These are phyloP conservation scores for Drosophila albomicans DNA, from an alignment of 1,140 invertebrate species.

Conservation along the genomic window DNA sequence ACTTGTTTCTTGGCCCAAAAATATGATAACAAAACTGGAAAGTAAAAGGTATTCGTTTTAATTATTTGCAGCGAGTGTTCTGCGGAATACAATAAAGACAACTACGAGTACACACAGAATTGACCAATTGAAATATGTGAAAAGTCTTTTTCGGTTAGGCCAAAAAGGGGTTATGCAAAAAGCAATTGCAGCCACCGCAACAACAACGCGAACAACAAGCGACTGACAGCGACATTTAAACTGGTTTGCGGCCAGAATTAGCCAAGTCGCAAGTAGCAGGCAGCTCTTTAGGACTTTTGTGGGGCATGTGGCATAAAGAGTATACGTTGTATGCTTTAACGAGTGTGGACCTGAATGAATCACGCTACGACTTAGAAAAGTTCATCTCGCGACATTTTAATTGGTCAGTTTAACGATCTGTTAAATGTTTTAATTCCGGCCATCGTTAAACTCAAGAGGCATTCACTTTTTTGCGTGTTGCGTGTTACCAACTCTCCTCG, in stretches of 20 bases:
- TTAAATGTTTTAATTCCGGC: slow-evolving; percentile 10
- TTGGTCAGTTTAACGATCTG: slow-evolving; percentile 15
- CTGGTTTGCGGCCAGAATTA: slow-evolving; percentile 77
- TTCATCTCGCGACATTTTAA: slow-evolving; percentile 35
- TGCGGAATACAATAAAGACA: slow-evolving; percentile 16
- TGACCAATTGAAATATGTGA: slow-evolving; percentile 53
- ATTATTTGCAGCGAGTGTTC: slow-evolving; percentile 43
- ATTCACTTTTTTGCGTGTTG: slow-evolving; percentile 58
- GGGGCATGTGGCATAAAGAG: slow-evolving; percentile 36
- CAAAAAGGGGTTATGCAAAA: slow-evolving; percentile 72
- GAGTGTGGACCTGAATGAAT: slow-evolving; percentile 23
- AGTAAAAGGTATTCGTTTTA: slow-evolving; percentile 28
- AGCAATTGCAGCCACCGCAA: slow-evolving; percentile 52
- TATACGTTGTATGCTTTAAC: not conserved
- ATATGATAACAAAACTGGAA: slow-evolving; percentile 37
- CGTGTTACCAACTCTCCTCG: not conserved
- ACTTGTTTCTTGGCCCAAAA: slow-evolving; percentile 39
- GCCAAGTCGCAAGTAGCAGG: slow-evolving; percentile 63
- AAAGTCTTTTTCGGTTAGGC: slow-evolving; percentile 34
- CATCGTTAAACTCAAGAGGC: slow-evolving; percentile 34
- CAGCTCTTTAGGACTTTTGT: slow-evolving; percentile 49
- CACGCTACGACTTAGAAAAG: slow-evolving; percentile 33
- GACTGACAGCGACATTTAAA: slow-evolving; percentile 50
- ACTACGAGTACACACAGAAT: not conserved
- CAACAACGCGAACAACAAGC: slow-evolving; percentile 10